Evolutionary conservation across 2,888 invertebrate genomes (phyloP).

Genomic region (Odontomyia ornata): DNA sequence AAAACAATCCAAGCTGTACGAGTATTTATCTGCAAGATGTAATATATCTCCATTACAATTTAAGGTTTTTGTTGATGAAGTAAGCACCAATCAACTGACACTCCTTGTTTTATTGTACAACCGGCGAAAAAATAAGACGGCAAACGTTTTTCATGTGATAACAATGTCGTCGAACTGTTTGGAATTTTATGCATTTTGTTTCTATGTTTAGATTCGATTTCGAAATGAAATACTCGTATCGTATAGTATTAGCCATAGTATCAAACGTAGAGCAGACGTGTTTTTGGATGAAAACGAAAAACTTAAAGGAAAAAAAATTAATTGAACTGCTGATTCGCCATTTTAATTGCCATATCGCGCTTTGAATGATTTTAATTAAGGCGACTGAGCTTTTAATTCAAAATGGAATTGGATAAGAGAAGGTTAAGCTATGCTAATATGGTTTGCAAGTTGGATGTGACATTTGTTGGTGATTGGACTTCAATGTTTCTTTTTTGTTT

Average conservation of each 20-base stretch:
- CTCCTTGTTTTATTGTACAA: neutral
- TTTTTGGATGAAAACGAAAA: too few relatives aligned
- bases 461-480: neutral
- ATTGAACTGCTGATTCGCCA: slow-evolving; percentile 20
- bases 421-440: neutral
- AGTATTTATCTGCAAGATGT: too few relatives aligned
- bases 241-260: too few relatives aligned
- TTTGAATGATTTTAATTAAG: neutral
- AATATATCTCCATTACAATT: too few relatives aligned
- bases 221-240: neutral
- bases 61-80: too few relatives aligned
- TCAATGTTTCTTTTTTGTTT: too few relatives aligned
- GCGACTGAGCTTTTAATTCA: neutral
- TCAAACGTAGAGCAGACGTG: too few relatives aligned
- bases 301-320: neutral
- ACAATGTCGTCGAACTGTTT: slow-evolving; percentile 33
- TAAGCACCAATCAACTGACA: too few relatives aligned
- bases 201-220: slow-evolving; percentile 6
- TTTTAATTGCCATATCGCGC: neutral
- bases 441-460: neutral
- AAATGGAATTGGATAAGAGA: neutral
- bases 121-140: neutral
- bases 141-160: slow-evolving; percentile 11
- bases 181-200: slow-evolving; percentile 20
- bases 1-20: neutral